These are phyloP conservation scores for Shargacucullia verbasci DNA, from an alignment of 2,888 invertebrate species.

Conservation along the genomic window DNA sequence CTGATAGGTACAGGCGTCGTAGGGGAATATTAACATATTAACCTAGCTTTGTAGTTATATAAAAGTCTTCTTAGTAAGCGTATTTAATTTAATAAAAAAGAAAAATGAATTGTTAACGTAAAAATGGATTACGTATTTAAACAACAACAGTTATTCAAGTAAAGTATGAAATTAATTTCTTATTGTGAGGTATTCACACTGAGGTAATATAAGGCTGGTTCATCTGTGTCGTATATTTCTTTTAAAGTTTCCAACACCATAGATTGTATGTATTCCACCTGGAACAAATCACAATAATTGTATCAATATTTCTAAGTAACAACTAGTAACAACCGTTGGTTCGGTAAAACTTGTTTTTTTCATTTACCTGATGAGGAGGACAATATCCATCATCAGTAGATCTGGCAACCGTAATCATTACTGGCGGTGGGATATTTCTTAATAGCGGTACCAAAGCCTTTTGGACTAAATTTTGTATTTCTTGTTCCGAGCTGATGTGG, in stretches of 20 bases:
- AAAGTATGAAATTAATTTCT: background rate
- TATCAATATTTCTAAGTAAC: too few relatives aligned
- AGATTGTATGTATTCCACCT: slow-evolving; percentile 94
- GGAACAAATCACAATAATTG: slow-evolving; percentile 54
- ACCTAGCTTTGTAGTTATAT: too few relatives aligned
- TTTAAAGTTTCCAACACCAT: slow-evolving; percentile 90
- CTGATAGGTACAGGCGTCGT: too few relatives aligned
- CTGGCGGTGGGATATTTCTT: slow-evolving; percentile 89
- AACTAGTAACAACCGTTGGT: too few relatives aligned
- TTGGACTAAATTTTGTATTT: slow-evolving; percentile 90
- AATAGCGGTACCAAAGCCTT: slow-evolving; percentile 89
- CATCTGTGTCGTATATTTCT: slow-evolving; percentile 84
- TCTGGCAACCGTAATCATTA: slow-evolving; percentile 93
- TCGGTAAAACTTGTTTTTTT: background rate
- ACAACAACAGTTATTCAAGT: background rate
- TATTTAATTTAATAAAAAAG: too few relatives aligned
- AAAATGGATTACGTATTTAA: slow-evolving; percentile 11
- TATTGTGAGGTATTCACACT: slow-evolving; percentile 63
- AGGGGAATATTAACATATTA: too few relatives aligned
- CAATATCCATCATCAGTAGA: slow-evolving; percentile 97
- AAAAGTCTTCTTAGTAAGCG: too few relatives aligned
- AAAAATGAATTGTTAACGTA: too few relatives aligned
- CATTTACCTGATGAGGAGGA: slow-evolving; percentile 91
- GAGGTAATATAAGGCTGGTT: slow-evolving; percentile 85
- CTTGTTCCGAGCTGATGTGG: slow-evolving; percentile 92